These are phyloP conservation scores for Pandemis heparana DNA, from an alignment of 2,888 invertebrate species.

Conservation along the genomic window DNA sequence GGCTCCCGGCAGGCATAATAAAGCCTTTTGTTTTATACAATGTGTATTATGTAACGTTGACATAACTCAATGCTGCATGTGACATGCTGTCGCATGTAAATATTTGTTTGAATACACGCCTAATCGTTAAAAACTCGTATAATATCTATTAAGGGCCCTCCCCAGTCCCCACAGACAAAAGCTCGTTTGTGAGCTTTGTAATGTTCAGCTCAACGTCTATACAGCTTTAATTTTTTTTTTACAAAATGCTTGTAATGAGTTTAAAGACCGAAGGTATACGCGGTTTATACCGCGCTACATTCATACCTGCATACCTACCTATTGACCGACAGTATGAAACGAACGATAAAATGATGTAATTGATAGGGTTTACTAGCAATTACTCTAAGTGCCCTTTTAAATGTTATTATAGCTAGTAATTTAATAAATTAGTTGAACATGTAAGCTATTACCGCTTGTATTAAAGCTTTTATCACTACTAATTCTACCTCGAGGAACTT, in stretches of 20 bases:
- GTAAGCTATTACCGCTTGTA: conserved; percentile 7
- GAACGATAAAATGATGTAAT: neutral
- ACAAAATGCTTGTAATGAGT: neutral
- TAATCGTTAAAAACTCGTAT: conserved; percentile 12
- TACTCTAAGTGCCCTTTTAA: neutral
- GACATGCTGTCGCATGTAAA: conserved; percentile 30
- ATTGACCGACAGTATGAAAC: neutral
- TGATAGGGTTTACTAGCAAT: conserved; percentile 6
- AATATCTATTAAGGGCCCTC: neutral
- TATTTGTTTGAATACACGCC: conserved; percentile 20
- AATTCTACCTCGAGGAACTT: neutral
- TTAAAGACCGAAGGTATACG: neutral
- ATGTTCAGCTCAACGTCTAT: neutral
- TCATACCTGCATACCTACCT: neutral
- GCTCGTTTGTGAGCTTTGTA: neutral
- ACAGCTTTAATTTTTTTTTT: neutral
- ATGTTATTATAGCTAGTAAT: neutral
- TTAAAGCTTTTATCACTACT: neutral
- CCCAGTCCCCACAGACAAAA: conserved; percentile 1
- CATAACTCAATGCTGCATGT: conserved; percentile 15
- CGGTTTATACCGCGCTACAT: neutral
- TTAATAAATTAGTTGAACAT: neutral
- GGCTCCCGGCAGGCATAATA: neutral
- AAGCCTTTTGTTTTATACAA: conserved; percentile 6
- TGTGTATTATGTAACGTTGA: conserved; percentile 3